Evolutionary conservation across 2,888 invertebrate species (phyloP).

Genomic region (Synanthedon myopaeformis): DNA sequence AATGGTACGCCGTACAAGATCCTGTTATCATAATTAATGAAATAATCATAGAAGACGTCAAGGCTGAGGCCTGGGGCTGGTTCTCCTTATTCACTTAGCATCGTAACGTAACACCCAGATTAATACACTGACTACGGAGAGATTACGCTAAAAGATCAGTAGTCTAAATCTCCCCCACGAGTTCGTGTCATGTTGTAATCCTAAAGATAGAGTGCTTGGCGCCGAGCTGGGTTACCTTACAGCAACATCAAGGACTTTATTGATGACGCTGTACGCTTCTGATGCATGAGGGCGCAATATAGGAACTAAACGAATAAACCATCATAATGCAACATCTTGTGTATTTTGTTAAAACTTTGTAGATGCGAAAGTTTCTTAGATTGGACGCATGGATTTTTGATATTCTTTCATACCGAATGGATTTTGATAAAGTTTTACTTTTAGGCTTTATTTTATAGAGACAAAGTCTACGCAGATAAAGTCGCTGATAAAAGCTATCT

Average conservation of each 20-base stretch:
- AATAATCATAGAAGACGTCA: not conserved
- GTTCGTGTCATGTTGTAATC: conserved; percentile 32
- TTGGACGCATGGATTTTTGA: too few relatives aligned
- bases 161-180: conserved; percentile 46
- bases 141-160: conserved; percentile 49
- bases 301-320: not conserved
- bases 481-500: too few relatives aligned
- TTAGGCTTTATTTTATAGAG: too few relatives aligned
- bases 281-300: not conserved
- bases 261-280: conserved; percentile 12
- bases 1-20: not conserved
- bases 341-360: too few relatives aligned
- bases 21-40: not conserved
- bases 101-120: conserved; percentile 21
- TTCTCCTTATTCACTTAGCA: conserved; percentile 8
- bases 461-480: too few relatives aligned
- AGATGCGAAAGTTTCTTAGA: too few relatives aligned
- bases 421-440: too few relatives aligned
- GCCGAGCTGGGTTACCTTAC: conserved; percentile 11
- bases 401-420: too few relatives aligned
- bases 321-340: too few relatives aligned
- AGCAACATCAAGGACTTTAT: conserved; percentile 16
- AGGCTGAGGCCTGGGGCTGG: not conserved
- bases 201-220: conserved; percentile 47
- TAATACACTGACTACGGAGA: conserved; percentile 31